phyloP scores from a whole-genome alignment of 1,140 invertebrate genomes.

The Diorhabda carinulata region DNA sequence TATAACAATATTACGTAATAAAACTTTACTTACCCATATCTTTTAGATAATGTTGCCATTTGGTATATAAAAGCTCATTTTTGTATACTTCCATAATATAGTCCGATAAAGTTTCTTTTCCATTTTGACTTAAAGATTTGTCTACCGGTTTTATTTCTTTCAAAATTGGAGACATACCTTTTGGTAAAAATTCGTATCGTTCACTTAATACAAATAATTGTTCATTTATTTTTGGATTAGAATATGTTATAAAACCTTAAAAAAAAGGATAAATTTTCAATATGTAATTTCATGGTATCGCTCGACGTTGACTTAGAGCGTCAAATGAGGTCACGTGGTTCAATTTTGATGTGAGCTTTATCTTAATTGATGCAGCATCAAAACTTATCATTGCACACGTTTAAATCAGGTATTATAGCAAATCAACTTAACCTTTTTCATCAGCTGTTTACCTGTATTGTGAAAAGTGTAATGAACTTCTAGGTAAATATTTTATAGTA shows the following conservation, averaged over 20 bases:
- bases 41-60: constrained; percentile 44
- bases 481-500: no score
- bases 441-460: no score
- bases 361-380: no score
- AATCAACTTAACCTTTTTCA: no score
- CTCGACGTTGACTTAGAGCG: no score
- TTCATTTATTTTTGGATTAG: constrained; percentile 28
- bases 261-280: not conserved
- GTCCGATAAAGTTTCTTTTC: constrained; percentile 35
- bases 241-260: constrained; percentile 29
- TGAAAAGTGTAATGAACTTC: no score
- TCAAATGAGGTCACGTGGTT: no score
- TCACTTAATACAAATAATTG: constrained; percentile 34
- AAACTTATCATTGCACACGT: no score
- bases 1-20: not conserved
- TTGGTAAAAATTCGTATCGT: constrained; percentile 45
- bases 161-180: constrained; percentile 47
- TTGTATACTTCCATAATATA: constrained; percentile 37
- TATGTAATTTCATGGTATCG: no score
- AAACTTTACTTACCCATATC: constrained; percentile 31
- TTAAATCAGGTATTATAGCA: no score
- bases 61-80: constrained; percentile 40
- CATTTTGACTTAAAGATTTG: constrained; percentile 34
- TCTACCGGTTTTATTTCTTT: constrained; percentile 32
- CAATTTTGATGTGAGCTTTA: no score